Percentiles rank a stretch among this genome's conserved stretches.
Evolutionary conservation across 2,113 vertebrate species (phyloP).

Genomic region (Vimba vimba): DNA sequence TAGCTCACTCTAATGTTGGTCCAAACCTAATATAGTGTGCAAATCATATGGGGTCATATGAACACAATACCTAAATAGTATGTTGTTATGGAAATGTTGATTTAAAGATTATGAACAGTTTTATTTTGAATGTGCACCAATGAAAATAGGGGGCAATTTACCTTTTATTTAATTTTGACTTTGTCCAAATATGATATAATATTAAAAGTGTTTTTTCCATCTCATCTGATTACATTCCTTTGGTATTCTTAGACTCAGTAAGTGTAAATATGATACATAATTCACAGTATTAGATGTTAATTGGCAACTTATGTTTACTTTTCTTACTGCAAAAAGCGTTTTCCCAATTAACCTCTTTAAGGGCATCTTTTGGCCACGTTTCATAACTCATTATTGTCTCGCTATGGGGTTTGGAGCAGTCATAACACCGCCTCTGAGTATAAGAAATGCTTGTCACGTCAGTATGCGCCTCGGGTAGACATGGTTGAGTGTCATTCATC

Average conservation of each 20-base stretch:
- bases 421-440: not conserved
- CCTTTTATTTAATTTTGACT: not conserved
- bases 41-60: no score
- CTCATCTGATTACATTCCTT: not conserved
- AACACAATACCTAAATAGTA: not conserved
- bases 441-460: conserved; percentile 44
- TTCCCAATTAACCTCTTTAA: not conserved
- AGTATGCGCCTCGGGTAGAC: conserved; percentile 27
- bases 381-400: not conserved
- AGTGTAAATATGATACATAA: not conserved
- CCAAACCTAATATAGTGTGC: not conserved
- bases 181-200: not conserved
- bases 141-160: not conserved
- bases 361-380: conserved; percentile 12
- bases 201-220: not conserved
- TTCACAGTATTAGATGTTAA: not conserved
- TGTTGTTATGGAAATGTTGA: not conserved
- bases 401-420: conserved; percentile 6
- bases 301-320: not conserved
- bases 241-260: not conserved
- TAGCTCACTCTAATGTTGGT: not conserved
- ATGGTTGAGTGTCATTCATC: conserved; percentile 50
- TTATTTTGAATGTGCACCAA: not conserved
- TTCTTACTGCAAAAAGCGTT: not conserved
- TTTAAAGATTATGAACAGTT: not conserved